Percentiles rank a stretch among this genome's conserved stretches.
Evolutionary conservation across 2,888 invertebrate species (phyloP).

Genomic region (Leucoptera coffeella): DNA sequence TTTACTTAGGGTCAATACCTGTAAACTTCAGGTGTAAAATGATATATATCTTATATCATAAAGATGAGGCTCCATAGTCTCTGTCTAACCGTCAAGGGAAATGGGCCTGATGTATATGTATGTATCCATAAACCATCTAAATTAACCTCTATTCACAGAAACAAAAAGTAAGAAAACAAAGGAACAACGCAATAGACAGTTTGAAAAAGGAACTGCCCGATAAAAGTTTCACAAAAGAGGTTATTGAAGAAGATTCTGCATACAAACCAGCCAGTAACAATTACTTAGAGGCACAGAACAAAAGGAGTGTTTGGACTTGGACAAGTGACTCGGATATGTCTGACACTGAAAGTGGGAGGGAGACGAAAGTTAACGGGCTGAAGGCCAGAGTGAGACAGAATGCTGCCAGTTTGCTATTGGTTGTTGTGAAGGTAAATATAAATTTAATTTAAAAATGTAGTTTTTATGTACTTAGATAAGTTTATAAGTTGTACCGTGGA

Average conservation of each 20-base stretch:
- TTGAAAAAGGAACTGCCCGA: slow-evolving; percentile 42
- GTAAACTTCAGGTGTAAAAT: no score
- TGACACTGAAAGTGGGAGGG: slow-evolving; percentile 51
- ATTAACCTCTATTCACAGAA: slow-evolving; percentile 17
- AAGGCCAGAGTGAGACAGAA: slow-evolving; percentile 62
- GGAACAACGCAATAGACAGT: slow-evolving; percentile 37
- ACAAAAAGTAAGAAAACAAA: slow-evolving; percentile 40
- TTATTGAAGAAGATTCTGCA: slow-evolving; percentile 25
- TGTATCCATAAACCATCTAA: slow-evolving; percentile 2
- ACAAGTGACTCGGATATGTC: slow-evolving; percentile 67
- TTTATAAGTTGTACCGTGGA: no score
- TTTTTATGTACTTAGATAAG: slow-evolving; percentile 1
- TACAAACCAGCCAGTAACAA: slow-evolving; percentile 31
- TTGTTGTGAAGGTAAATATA: slow-evolving; percentile 48
- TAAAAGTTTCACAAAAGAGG: slow-evolving; percentile 31
- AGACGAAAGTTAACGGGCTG: slow-evolving; percentile 36
- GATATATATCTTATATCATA: no score
- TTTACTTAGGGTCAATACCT: no score
- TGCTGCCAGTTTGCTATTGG: slow-evolving; percentile 56
- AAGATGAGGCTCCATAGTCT: no score
- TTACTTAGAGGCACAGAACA: slow-evolving; percentile 24
- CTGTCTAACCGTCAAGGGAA: no score
- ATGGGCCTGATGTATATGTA: no score
- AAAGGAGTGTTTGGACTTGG: slow-evolving; percentile 20
- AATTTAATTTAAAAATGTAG: slow-evolving; percentile 3